A percentile compares a stretch with the other conserved stretches of the same genome.
phyloP scores from a whole-genome alignment of 2,113 vertebrate species.

The Alces alces region DNA sequence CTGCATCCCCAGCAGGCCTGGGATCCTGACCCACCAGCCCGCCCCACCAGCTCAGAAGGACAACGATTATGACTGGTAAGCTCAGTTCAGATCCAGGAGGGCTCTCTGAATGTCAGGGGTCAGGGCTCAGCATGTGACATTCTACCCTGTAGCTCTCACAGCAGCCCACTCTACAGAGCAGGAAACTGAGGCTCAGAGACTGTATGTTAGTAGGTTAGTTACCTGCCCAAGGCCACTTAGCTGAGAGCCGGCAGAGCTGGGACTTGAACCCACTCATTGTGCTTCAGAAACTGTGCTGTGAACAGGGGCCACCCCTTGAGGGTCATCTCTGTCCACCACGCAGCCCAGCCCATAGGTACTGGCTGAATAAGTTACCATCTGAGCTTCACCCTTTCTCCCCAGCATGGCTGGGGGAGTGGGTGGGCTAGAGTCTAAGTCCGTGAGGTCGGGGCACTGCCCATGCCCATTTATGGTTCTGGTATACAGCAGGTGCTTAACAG shows the following conservation, averaged over 20 bases:
- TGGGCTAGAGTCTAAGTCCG: fast-evolving
- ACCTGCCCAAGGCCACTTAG: background rate
- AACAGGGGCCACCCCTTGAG: background rate
- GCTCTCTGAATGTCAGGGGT: background rate
- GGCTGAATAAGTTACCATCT: background rate
- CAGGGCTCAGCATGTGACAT: fast-evolving
- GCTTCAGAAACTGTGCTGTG: background rate
- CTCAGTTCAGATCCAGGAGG: background rate
- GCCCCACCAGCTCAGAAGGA: background rate
- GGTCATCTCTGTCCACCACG: fast-evolving
- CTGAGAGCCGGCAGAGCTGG: fast-evolving
- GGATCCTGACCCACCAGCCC: background rate
- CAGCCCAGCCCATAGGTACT: fast-evolving
- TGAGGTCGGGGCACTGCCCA: fast-evolving
- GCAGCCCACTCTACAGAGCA: background rate
- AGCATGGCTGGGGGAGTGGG: fast-evolving
- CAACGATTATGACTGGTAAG: fast-evolving
- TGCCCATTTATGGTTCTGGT: background rate
- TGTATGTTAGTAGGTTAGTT: background rate
- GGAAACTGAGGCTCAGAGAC: background rate
- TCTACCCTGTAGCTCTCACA: too few species aligned
- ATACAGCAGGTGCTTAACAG: background rate
- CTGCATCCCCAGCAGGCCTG: background rate
- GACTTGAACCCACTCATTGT: background rate
- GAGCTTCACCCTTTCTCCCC: background rate